These are phyloP conservation scores for Lasioglossum malachurum DNA, from an alignment of 2,888 invertebrate genomes.

Conservation along the genomic window DNA sequence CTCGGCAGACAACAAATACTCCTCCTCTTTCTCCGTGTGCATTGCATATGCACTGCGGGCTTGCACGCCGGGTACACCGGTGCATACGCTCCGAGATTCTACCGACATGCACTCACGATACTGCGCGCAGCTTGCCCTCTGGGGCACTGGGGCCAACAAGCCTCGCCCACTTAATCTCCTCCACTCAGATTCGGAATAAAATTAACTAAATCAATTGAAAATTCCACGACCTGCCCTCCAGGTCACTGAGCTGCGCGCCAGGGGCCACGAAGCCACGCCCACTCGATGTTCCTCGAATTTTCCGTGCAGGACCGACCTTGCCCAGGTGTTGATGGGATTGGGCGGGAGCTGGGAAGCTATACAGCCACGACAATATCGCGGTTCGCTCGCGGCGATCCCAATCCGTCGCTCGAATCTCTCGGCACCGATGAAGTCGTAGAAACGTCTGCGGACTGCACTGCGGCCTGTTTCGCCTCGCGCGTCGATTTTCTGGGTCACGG, in stretches of 20 bases:
- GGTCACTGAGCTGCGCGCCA: not conserved
- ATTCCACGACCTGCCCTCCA: not conserved
- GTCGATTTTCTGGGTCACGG: slow-evolving; percentile 76
- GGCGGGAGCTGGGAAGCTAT: not conserved
- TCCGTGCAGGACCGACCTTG: not conserved
- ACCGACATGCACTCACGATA: not conserved
- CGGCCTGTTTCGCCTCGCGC: slow-evolving; percentile 52
- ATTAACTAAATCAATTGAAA: not conserved
- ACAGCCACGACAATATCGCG: not conserved
- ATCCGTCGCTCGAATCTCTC: slow-evolving; percentile 71
- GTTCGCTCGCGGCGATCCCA: slow-evolving; percentile 54
- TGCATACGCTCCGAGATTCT: not conserved
- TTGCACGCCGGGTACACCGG: not conserved
- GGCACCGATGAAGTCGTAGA: slow-evolving; percentile 72
- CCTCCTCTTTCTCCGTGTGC: not conserved
- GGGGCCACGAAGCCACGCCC: not conserved
- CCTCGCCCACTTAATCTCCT: not conserved
- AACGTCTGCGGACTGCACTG: slow-evolving; percentile 29
- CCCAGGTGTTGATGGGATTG: not conserved
- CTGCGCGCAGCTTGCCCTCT: not conserved
- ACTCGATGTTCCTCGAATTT: not conserved
- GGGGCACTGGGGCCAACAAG: not conserved
- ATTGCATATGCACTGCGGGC: not conserved
- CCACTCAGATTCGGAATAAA: not conserved
- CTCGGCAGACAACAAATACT: slow-evolving; percentile 26